Evolutionary conservation across 2,113 vertebrate species (phyloP), one percentile per base, ranked within the genome.

Genomic region (Columba livia): DNA sequence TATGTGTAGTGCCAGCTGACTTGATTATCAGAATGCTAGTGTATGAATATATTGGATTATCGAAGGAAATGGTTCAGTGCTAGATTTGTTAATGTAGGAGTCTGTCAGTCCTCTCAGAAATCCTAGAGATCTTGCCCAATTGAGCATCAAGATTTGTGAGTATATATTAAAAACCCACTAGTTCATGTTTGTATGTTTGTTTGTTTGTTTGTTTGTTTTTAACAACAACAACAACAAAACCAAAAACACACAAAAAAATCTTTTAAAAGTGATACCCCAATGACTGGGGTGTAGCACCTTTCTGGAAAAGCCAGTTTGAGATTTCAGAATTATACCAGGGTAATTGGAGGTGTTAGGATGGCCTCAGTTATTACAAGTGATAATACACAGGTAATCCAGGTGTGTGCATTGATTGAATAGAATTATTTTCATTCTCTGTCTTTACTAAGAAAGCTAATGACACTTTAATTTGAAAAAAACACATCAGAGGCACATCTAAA

Each of bases 201-300:
- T 40, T 40, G 40, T 40, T 71, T 38, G 32, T 12, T 71, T 38
- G 32, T 16, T 4, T 2, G 3, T 9, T 53, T 67, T 19, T 47
- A 47, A 47, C 44, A 47, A 47, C 18, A 47, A 42, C 42, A n/a
- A 50, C 11, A 32, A 72, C 42, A 42, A 57, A 38, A 23, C 12
- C 32, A 0, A 5, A 23, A 21, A 65, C 62, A 40, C 25, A 2
- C 1, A 44, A 38, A 54, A 5, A 5, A 3, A 17, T 2, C 2
- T 42, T 85, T 71, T 81, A 53, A 42, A 79, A 56, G 5, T 5
- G 2, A 34, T 62, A 2, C 11, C 24, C 15, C 62, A 51, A 73
- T 13, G 11, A 34, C 21, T 72, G 18, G 51, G 2, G 38, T 65
- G 4, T 47, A 48, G 48, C 40, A 69, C 12, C 25, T n/a, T 81